Conservation (phyloP, 2,888 invertebrate species). For the Orthonevra nobilis region DNA sequence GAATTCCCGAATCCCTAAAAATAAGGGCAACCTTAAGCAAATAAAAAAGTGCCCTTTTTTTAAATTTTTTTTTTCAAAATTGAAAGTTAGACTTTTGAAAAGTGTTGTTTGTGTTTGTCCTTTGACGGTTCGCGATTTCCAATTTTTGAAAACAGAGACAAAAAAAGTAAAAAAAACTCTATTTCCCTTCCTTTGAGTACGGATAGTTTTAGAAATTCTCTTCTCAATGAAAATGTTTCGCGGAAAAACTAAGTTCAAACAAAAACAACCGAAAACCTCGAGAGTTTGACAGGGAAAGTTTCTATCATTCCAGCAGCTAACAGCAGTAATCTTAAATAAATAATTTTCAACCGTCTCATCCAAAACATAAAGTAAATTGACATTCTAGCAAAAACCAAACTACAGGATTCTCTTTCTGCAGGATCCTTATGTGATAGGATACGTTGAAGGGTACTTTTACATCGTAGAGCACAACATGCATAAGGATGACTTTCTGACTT, state of each 20-base stretch:
- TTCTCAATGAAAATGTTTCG: background rate
- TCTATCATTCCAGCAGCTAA: background rate
- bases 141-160: too few species aligned
- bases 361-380: slow-evolving; percentile 57
- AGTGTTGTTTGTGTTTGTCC: too few species aligned
- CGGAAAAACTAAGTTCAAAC: background rate
- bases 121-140: too few species aligned
- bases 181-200: slow-evolving; percentile 4
- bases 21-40: too few species aligned
- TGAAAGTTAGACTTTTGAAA: too few species aligned
- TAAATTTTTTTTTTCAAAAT: too few species aligned
- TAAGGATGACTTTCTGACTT: slow-evolving; percentile 3
- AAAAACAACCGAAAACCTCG: too few species aligned
- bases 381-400: slow-evolving; percentile 34
- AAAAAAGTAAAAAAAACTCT: too few species aligned
- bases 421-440: slow-evolving; percentile 11
- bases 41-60: too few species aligned
- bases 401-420: slow-evolving; percentile 27
- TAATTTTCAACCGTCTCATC: slow-evolving; percentile 54
- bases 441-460: slow-evolving; percentile 28
- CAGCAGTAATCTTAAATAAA: slow-evolving; percentile 54
- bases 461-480: slow-evolving; percentile 1
- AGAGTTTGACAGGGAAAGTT: too few species aligned
- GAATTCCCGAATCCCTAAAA: too few species aligned
- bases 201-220: background rate